Conservation (phyloP, 2,797 vertebrate genomes). For the Chelon labrosus region DNA sequence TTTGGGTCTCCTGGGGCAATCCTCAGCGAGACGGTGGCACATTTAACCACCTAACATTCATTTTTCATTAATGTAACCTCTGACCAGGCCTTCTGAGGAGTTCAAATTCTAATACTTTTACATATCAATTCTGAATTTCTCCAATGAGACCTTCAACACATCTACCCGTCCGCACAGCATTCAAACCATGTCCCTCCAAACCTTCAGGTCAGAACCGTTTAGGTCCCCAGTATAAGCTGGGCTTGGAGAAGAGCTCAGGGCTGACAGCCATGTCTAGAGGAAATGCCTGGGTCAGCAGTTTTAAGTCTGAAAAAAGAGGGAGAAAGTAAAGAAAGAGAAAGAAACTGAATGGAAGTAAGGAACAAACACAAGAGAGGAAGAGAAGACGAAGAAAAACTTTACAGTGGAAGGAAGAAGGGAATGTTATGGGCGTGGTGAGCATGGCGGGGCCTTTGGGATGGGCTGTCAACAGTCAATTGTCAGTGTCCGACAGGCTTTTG, state of each 20-base stretch:
- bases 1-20: neutral
- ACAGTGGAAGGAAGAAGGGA: slow-evolving; percentile 9
- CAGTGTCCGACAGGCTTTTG: slow-evolving; percentile 62
- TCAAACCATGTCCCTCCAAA: neutral
- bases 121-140: neutral
- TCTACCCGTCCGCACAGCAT: slow-evolving; percentile 4
- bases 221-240: slow-evolving; percentile 36
- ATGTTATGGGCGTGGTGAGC: slow-evolving; percentile 25
- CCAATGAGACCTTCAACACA: slow-evolving; percentile 12
- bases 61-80: neutral
- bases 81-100: too few species aligned
- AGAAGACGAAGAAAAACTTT: neutral
- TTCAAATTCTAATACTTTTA: too few species aligned
- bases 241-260: slow-evolving; percentile 21
- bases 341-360: neutral
- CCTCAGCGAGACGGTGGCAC: neutral
- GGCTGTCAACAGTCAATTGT: slow-evolving; percentile 71
- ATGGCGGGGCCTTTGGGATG: slow-evolving; percentile 47
- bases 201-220: slow-evolving; percentile 30
- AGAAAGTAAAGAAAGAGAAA: slow-evolving; percentile 4
- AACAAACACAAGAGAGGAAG: neutral
- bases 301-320: neutral
- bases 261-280: slow-evolving; percentile 14
- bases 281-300: slow-evolving; percentile 47
- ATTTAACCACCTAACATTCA: neutral